A percentile compares a stretch with the other conserved stretches of the same genome.
phyloP scores from a whole-genome alignment of 2,113 vertebrate species.

The Anoura caudifer region DNA sequence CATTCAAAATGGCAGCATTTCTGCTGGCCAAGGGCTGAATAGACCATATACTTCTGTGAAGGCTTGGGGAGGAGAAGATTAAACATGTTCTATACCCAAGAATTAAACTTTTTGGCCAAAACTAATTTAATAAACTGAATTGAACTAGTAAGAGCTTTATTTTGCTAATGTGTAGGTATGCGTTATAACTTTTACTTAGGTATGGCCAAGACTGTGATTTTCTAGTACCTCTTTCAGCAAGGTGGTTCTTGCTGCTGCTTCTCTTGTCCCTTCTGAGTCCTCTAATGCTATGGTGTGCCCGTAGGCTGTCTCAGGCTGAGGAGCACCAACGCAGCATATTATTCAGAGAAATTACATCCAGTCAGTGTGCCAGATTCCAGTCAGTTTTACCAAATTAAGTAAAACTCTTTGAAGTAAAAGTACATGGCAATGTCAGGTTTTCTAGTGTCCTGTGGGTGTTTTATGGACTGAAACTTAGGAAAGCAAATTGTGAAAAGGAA shows the following conservation, averaged over 20 bases:
- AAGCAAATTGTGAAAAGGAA: conserved; percentile 38
- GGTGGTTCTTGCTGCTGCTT: neutral
- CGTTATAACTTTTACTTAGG: neutral
- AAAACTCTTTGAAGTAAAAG: conserved; percentile 16
- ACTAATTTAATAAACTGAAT: neutral
- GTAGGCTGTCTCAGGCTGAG: neutral
- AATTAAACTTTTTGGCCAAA: neutral
- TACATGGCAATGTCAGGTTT: neutral
- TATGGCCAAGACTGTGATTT: neutral
- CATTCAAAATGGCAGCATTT: neutral
- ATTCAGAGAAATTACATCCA: neutral
- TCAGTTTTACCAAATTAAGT: neutral
- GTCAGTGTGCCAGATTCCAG: neutral
- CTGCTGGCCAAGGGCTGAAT: neutral
- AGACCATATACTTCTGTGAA: neutral
- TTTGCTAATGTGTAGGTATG: neutral
- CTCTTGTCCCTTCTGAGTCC: neutral
- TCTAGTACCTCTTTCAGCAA: neutral
- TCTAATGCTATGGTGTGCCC: neutral
- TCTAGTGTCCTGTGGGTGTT: neutral
- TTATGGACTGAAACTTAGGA: conserved; percentile 26
- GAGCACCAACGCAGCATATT: neutral
- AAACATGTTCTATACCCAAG: neutral
- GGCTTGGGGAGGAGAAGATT: neutral
- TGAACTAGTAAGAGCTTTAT: neutral